phyloP scores from a whole-genome alignment of 2,888 invertebrate genomes.

The Cephus sareptanus region DNA sequence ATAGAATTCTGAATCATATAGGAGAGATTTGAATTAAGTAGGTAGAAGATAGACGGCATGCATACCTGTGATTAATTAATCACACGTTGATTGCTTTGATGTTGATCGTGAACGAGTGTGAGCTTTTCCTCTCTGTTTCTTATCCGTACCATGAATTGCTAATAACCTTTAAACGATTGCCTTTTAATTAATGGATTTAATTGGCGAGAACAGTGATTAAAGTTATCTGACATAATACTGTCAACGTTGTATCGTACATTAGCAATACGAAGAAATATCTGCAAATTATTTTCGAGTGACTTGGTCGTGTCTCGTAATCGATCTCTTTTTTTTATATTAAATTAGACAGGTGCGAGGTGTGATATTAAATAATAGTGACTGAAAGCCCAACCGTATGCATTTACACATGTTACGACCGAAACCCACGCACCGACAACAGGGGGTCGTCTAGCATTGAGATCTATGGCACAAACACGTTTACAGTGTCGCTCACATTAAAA shows the following conservation, averaged over 20 bases:
- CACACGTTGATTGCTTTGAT: neutral
- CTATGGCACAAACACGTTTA: constrained; percentile 49
- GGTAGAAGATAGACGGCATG: neutral
- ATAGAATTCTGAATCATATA: neutral
- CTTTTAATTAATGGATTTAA: neutral
- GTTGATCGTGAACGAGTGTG: neutral
- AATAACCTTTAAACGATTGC: neutral
- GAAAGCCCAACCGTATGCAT: constrained; percentile 21
- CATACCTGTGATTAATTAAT: neutral
- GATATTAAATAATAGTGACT: constrained; percentile 31
- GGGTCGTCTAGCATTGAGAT: constrained; percentile 49
- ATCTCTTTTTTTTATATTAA: neutral
- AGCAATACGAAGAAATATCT: neutral
- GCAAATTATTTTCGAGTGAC: neutral
- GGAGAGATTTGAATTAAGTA: neutral
- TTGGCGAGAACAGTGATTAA: neutral
- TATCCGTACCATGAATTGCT: neutral
- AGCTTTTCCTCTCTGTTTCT: neutral
- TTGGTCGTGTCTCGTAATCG: neutral
- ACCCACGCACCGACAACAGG: constrained; percentile 41
- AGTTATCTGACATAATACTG: neutral
- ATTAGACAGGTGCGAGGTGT: constrained; percentile 1
- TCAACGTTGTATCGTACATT: neutral
- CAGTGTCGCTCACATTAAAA: constrained; percentile 37
- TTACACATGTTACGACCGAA: constrained; percentile 28